These are phyloP conservation scores for Epinephelus moara DNA, from an alignment of 2,113 vertebrate species.

Conservation along the genomic window DNA sequence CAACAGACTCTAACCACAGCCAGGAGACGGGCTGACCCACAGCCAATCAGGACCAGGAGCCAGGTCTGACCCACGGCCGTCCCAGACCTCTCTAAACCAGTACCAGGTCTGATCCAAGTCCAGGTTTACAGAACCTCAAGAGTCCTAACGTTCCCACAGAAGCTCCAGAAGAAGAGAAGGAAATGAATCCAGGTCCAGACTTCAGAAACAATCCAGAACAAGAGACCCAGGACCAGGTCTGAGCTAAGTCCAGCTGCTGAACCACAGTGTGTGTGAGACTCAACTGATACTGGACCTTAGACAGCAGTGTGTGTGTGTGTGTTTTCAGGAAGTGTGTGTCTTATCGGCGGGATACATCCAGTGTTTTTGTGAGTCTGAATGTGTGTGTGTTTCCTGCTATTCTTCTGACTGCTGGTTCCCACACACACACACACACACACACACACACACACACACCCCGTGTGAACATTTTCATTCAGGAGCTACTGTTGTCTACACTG, in stretches of 20 bases:
- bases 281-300: conserved; percentile 9
- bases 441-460: conserved; percentile 15
- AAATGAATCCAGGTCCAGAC: not conserved
- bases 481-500: conserved; percentile 9
- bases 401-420: not conserved
- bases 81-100: no score
- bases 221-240: not conserved
- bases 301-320: conserved; percentile 9
- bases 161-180: no score
- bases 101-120: not conserved
- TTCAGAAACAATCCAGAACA: not conserved
- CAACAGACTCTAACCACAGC: not conserved
- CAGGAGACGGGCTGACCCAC: not conserved
- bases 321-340: conserved; percentile 63
- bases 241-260: not conserved
- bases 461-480: no score
- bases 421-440: conserved; percentile 25
- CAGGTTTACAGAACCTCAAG: not conserved
- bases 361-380: conserved; percentile 2
- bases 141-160: no score
- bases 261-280: not conserved
- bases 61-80: not conserved
- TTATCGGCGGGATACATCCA: conserved; percentile 58
- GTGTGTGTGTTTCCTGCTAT: conserved; percentile 12
- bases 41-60: not conserved